Evolutionary conservation across 1,140 invertebrate species (phyloP), one percentile per base, ranked within the genome.

Genomic region (Lasioglossum albipes): DNA sequence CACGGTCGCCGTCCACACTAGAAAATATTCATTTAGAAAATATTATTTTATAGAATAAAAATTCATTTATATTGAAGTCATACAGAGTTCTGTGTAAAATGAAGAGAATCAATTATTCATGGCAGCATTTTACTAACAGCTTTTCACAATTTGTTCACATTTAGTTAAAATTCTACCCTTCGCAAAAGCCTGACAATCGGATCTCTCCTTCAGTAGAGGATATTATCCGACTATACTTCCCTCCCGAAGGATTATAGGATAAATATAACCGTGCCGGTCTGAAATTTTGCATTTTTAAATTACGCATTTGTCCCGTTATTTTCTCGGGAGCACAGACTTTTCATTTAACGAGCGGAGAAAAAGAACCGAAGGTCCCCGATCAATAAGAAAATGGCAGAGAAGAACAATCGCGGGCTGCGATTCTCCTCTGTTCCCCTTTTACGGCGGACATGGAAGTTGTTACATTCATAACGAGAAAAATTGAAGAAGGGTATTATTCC

Each of bases 391-490:
- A 49, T 12, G 42, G 10, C 12, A 12, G 41, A 7, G 27, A 64
- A 64, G 22, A 74, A 74, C 42, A 64, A 74, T 74, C 59, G 42
- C 5, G 6, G 18, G 22, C 59, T 62, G 62, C 7, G 13, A 42
- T 45, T 62, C 41, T 27, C 10, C 57, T 27, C 18, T 12, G 16
- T 20, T 9, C 13, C 13, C 18, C 27, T n/a, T 64, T 64, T 49
- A 49, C 12, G 20, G 42, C 3, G 45, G 64, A 36, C 62, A 49
- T 16, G 59, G 10, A 7, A 27, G 10, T 74, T 64, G 42, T 45
- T 74, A 74, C 72, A 64, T 42, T 74, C 18, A 10, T 68, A 77
- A 77, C 16, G 18, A 77, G 52, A 13, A n/a, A 22, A 70, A 70
- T 31, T 59, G 75, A 31, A 49, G 45, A 61, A 70, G 22, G 18